Conservation (phyloP, 2,888 invertebrate genomes). For the Imbricaverruca yamaguchii region DNA sequence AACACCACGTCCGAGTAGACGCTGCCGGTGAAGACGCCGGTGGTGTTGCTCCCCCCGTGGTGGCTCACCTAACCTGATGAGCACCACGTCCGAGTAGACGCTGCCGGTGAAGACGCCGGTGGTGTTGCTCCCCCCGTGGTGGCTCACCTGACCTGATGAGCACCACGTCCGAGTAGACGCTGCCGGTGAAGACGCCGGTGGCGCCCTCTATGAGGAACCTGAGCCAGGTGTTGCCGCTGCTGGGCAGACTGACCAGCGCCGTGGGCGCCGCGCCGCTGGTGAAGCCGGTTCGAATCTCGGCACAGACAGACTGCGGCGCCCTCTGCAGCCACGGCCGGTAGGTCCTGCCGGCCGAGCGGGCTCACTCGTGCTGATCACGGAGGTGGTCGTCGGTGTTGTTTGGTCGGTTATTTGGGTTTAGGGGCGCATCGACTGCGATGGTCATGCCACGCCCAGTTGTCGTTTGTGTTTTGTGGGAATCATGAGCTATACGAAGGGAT, state of each 20-base stretch:
- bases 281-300: neutral
- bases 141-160: neutral
- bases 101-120: constrained; percentile 24
- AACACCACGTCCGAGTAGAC: constrained; percentile 18
- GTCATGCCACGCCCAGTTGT: too few species aligned
- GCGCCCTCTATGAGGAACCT: constrained; percentile 24
- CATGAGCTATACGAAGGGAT: too few species aligned
- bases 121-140: too few species aligned
- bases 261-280: neutral
- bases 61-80: neutral
- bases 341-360: neutral
- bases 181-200: constrained; percentile 24
- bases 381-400: too few species aligned
- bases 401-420: too few species aligned
- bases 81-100: constrained; percentile 15
- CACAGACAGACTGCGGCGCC: neutral
- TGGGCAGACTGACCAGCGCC: constrained; percentile 24
- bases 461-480: too few species aligned
- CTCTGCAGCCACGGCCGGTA: neutral
- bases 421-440: too few species aligned
- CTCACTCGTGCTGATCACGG: too few species aligned
- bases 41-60: too few species aligned
- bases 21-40: constrained; percentile 23
- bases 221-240: constrained; percentile 26
- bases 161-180: constrained; percentile 15